A percentile compares a stretch with the other conserved stretches of the same genome.
Evolutionary conservation across 2,797 vertebrate genomes (phyloP).

Genomic region (Tympanoctomys barrerae): DNA sequence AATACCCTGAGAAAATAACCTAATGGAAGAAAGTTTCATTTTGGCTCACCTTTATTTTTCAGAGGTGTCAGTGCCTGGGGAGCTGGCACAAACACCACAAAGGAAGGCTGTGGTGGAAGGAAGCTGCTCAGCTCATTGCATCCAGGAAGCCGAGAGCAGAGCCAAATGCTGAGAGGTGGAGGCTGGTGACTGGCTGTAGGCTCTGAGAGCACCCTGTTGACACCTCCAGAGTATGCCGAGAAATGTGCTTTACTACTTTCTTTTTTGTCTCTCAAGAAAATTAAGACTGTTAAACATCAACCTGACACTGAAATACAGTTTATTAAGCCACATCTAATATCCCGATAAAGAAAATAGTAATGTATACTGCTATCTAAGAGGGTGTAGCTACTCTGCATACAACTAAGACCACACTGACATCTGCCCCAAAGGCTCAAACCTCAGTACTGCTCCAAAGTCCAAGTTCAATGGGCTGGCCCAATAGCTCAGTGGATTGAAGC

Average conservation of each 20-base stretch:
- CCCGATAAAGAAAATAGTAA: neutral
- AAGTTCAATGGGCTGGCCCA: neutral
- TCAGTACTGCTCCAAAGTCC: neutral
- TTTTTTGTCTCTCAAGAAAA: neutral
- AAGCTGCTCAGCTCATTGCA: neutral
- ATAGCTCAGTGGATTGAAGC: no score
- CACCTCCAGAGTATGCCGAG: neutral
- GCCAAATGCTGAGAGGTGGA: neutral
- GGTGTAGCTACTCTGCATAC: neutral
- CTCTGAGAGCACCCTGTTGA: neutral
- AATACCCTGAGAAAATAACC: neutral
- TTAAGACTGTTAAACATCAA: neutral
- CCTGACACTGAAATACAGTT: neutral
- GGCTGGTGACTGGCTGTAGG: no score
- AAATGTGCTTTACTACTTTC: neutral
- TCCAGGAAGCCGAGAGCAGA: neutral
- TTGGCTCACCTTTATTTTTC: neutral
- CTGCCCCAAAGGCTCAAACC: neutral
- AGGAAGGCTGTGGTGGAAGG: neutral
- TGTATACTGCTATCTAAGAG: no score
- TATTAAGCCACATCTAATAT: neutral
- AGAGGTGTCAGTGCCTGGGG: neutral
- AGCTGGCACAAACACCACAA: neutral
- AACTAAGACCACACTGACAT: neutral
- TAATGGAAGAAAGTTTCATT: neutral